phyloP scores from a whole-genome alignment of 2,888 invertebrate species.

The Drosophila leonis region DNA sequence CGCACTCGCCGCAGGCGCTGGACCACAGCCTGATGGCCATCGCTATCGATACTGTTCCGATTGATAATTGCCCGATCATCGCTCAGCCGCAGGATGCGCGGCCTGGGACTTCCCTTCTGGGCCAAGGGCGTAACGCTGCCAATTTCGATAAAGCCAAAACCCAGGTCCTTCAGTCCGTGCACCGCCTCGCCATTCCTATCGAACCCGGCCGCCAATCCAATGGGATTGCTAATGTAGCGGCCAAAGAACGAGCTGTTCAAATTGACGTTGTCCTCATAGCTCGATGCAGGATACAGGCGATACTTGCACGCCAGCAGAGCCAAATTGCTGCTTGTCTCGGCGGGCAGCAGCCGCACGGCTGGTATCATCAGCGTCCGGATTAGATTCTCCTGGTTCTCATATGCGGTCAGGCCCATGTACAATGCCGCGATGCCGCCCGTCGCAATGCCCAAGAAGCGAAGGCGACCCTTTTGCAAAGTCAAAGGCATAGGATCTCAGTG shows the following conservation, averaged over 20 bases:
- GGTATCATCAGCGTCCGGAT: slow-evolving; percentile 69
- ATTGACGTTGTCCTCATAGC: slow-evolving; percentile 54
- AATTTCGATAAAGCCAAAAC: slow-evolving; percentile 98
- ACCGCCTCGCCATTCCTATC: slow-evolving; percentile 98
- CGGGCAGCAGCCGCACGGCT: slow-evolving; percentile 87
- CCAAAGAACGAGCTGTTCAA: slow-evolving; percentile 90
- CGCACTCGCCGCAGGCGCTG: slow-evolving; percentile 87
- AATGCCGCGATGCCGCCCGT: slow-evolving; percentile 56
- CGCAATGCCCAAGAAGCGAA: slow-evolving; percentile 61
- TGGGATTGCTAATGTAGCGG: slow-evolving; percentile 92
- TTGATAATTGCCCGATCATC: slow-evolving; percentile 96
- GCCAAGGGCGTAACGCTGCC: slow-evolving; percentile 98
- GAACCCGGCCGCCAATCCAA: slow-evolving; percentile 99
- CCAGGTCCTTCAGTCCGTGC: slow-evolving; percentile 91
- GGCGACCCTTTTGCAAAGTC: slow-evolving; percentile 45
- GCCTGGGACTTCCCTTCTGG: slow-evolving; percentile 96
- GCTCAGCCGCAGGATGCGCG: slow-evolving; percentile 94
- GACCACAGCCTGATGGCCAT: slow-evolving; percentile 93
- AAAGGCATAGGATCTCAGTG: background rate
- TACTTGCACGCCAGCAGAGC: slow-evolving; percentile 92
- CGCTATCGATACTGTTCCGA: slow-evolving; percentile 98
- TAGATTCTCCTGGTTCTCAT: slow-evolving; percentile 44
- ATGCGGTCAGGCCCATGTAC: slow-evolving; percentile 44
- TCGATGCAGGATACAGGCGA: slow-evolving; percentile 67
- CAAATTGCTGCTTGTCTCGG: slow-evolving; percentile 93